phyloP scores from a whole-genome alignment of 2,888 invertebrate genomes.

The Allolobophora icterica region DNA sequence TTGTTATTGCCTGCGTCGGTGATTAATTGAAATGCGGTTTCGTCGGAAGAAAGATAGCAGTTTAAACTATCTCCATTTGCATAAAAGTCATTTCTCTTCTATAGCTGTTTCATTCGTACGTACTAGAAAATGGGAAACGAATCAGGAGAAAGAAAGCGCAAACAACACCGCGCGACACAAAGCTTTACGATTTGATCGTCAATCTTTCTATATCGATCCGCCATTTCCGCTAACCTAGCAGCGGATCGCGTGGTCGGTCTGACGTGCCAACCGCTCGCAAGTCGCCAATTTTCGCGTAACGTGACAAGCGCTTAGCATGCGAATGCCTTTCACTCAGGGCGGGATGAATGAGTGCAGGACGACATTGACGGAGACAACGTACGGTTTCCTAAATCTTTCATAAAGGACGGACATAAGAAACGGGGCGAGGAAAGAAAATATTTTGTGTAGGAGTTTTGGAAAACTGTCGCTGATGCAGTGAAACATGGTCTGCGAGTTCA shows the following conservation, averaged over 20 bases:
- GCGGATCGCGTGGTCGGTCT: neutral
- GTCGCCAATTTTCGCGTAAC: constrained; percentile 17
- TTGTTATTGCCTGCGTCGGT: neutral
- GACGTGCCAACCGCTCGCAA: neutral
- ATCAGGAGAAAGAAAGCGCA: neutral
- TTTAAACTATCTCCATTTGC: neutral
- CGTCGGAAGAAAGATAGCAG: neutral
- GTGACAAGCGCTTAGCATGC: neutral
- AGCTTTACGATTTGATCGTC: neutral
- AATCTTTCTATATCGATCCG: neutral
- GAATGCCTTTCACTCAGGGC: neutral
- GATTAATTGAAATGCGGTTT: neutral
- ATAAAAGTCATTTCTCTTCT: constrained; percentile 7
- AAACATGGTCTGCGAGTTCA: neutral
- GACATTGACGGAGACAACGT: neutral
- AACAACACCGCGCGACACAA: constrained; percentile 8
- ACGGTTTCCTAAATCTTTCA: neutral
- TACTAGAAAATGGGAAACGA: neutral
- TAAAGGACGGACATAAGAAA: neutral
- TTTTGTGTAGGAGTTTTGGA: neutral
- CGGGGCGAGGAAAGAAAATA: neutral
- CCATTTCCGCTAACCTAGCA: constrained; percentile 7
- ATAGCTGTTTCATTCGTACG: neutral
- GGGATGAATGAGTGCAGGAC: neutral
- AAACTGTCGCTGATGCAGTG: neutral